These are phyloP conservation scores for Drosophila rellima DNA, from an alignment of 2,888 invertebrate species.

Conservation along the genomic window DNA sequence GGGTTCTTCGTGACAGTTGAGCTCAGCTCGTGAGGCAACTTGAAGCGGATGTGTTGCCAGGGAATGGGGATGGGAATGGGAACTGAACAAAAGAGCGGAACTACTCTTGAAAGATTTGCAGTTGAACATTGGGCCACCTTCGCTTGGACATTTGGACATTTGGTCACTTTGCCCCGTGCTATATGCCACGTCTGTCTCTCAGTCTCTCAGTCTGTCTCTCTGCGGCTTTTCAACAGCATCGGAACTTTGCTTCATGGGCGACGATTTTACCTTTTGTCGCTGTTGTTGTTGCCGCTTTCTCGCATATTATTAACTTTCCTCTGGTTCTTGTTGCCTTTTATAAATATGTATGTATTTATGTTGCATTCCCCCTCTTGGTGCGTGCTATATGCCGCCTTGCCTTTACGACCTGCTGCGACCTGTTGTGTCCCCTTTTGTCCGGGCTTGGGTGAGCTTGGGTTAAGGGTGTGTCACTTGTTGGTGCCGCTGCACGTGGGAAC, in stretches of 20 bases:
- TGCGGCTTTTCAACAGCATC: slow-evolving; percentile 65
- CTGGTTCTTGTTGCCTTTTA: slow-evolving; percentile 24
- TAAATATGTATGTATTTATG: slow-evolving; percentile 65
- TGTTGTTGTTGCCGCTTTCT: slow-evolving; percentile 53
- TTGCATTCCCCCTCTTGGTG: slow-evolving; percentile 59
- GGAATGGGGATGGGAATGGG: slow-evolving; percentile 11
- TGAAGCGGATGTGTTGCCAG: slow-evolving; percentile 39
- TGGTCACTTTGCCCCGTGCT: slow-evolving; percentile 52
- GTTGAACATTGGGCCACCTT: slow-evolving; percentile 59
- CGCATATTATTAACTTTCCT: slow-evolving; percentile 70
- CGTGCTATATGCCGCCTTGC: slow-evolving; percentile 65
- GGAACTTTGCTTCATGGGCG: slow-evolving; percentile 66
- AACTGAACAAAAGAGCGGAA: slow-evolving; percentile 84
- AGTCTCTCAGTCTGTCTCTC: slow-evolving; percentile 21
- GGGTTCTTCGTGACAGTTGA: slow-evolving; percentile 54
- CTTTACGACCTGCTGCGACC: slow-evolving; percentile 31
- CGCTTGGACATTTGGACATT: slow-evolving; percentile 24
- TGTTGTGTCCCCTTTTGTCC: slow-evolving; percentile 16
- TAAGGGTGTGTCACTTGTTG: slow-evolving; percentile 76
- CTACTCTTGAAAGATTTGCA: slow-evolving; percentile 85
- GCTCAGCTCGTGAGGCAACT: slow-evolving; percentile 22
- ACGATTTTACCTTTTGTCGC: slow-evolving; percentile 42
- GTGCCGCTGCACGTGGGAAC: slow-evolving; percentile 68
- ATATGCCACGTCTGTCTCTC: not conserved
- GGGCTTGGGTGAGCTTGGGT: slow-evolving; percentile 29